A percentile compares a stretch with the other conserved stretches of the same genome.
phyloP scores from a whole-genome alignment of 2,113 vertebrate genomes.

The Smithornis capensis region DNA sequence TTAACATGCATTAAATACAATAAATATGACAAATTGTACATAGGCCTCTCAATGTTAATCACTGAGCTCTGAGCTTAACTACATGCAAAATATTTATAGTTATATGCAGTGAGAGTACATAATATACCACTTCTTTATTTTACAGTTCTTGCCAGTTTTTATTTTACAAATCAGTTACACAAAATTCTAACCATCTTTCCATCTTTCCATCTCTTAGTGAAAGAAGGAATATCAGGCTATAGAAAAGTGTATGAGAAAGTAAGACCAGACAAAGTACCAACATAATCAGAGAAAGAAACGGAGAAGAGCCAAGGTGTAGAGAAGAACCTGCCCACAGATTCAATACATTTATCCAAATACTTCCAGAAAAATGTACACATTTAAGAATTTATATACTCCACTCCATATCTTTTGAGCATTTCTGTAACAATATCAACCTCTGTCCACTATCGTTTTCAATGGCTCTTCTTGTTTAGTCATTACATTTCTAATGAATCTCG shows the following conservation, averaged over 20 bases:
- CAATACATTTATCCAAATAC: neutral
- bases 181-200: neutral
- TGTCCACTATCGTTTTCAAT: neutral
- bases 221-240: neutral
- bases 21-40: neutral
- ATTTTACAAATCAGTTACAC: neutral
- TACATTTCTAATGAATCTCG: neutral
- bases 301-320: neutral
- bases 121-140: neutral
- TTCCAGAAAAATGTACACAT: neutral
- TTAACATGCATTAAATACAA: neutral
- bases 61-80: neutral
- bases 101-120: neutral
- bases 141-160: neutral
- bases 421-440: neutral
- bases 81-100: neutral
- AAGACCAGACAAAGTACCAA: neutral
- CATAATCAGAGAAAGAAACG: neutral
- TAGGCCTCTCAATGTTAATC: neutral
- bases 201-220: neutral
- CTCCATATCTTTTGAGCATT: neutral
- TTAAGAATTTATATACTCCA: neutral
- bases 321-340: neutral
- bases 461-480: neutral
- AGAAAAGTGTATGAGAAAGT: neutral